Conservation (phyloP, 2,113 vertebrate genomes). For the Kryptolebias marmoratus region DNA sequence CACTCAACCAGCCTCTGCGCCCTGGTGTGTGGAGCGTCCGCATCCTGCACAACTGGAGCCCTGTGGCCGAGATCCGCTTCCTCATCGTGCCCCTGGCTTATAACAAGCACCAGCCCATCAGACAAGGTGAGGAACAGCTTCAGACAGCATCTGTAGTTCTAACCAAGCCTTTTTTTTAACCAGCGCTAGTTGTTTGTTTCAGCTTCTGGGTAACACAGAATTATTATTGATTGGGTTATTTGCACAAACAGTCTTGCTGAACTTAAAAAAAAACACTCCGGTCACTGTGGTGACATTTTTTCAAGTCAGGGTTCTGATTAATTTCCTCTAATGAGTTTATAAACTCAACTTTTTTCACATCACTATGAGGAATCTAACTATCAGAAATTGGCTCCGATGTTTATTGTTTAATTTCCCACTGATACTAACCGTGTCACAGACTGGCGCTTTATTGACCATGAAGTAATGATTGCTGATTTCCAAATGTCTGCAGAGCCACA, state of each 20-base stretch:
- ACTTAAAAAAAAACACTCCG: conserved; percentile 1
- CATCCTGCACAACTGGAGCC: conserved; percentile 95
- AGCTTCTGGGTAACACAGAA: conserved; percentile 30
- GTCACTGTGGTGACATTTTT: not conserved
- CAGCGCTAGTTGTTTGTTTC: conserved; percentile 8
- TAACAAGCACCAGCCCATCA: conserved; percentile 90
- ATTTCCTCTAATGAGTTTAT: not conserved
- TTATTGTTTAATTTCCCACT: conserved; percentile 2
- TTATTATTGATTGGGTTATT: conserved; percentile 38
- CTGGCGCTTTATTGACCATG: conserved; percentile 12
- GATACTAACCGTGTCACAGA: conserved; percentile 8
- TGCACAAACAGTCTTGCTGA: conserved; percentile 2
- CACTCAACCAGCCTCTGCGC: conserved; percentile 91
- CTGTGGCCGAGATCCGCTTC: conserved; percentile 94
- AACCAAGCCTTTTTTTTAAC: conserved; percentile 4
- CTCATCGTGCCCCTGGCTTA: conserved; percentile 91
- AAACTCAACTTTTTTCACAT: too few species aligned
- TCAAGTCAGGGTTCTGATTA: not conserved
- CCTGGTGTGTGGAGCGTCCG: conserved; percentile 95
- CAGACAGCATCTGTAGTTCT: not conserved
- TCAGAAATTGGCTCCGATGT: not conserved
- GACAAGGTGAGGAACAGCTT: conserved; percentile 84
- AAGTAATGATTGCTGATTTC: conserved; percentile 34
- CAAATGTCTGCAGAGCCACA: conserved; percentile 28
- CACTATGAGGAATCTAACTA: not conserved